Evolutionary conservation across 1,140 invertebrate species (phyloP).

Genomic region (Drosophila persimilis): DNA sequence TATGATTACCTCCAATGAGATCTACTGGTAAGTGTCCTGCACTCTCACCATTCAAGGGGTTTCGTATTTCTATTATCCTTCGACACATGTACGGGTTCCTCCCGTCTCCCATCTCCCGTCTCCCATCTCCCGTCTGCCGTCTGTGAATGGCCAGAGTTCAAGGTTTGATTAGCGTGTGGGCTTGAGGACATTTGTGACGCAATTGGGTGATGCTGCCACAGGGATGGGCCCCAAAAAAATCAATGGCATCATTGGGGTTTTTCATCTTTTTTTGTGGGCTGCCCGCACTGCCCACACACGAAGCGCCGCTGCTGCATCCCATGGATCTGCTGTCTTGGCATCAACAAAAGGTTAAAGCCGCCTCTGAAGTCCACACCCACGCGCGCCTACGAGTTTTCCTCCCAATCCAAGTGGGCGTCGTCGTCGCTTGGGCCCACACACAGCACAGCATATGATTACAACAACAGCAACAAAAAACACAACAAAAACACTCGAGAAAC

Average conservation of each 20-base stretch:
- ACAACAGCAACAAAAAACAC: no score
- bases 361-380: constrained; percentile 18
- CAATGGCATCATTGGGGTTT: constrained; percentile 17
- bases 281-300: constrained; percentile 37
- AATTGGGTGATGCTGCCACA: constrained; percentile 28
- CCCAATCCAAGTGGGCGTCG: constrained; percentile 24
- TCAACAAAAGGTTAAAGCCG: constrained; percentile 47
- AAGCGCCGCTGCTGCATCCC: constrained; percentile 17
- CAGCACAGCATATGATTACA: no score
- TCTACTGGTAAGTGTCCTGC: constrained; percentile 75
- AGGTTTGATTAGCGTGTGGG: constrained; percentile 44
- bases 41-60: constrained; percentile 24
- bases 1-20: constrained; percentile 82
- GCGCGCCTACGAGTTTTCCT: constrained; percentile 32
- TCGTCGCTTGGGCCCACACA: no score
- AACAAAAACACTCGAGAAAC: no score
- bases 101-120: neutral
- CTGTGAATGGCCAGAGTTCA: constrained; percentile 39
- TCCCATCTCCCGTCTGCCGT: neutral
- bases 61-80: constrained; percentile 40
- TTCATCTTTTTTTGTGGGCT: constrained; percentile 30
- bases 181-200: constrained; percentile 56
- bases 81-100: constrained; percentile 41
- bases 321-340: constrained; percentile 37
- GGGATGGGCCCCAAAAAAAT: constrained; percentile 15